Percentiles rank a stretch among this genome's conserved stretches.
These are phyloP conservation scores for Elephas maximus DNA, from an alignment of 2,113 vertebrate species.

Conservation along the genomic window DNA sequence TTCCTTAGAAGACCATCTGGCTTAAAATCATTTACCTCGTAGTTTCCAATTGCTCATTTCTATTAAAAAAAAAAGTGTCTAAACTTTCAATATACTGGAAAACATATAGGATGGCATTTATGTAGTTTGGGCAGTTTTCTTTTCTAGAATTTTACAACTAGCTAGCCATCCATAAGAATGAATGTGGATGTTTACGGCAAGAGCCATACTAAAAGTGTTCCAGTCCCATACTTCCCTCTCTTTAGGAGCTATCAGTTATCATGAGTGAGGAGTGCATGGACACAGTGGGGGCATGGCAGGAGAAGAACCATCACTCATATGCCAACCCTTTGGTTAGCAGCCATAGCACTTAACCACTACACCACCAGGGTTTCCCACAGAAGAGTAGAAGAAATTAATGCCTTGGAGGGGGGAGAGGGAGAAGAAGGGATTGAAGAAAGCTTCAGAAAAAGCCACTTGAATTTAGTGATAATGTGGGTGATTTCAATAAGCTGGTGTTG, in stretches of 20 bases:
- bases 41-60: slow-evolving; percentile 32
- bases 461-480: not conserved
- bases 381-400: not conserved
- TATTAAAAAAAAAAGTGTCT: not conserved
- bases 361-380: too few relatives aligned
- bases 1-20: slow-evolving; percentile 51
- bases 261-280: not conserved
- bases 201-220: not conserved
- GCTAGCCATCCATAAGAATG: not conserved
- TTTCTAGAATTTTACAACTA: slow-evolving; percentile 20
- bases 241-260: not conserved
- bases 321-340: too few relatives aligned
- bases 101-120: not conserved
- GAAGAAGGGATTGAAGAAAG: not conserved
- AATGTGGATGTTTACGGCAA: not conserved
- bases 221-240: not conserved
- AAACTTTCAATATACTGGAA: not conserved
- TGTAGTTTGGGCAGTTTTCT: not conserved
- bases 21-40: not conserved
- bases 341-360: too few relatives aligned
- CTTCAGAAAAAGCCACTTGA: slow-evolving; percentile 20
- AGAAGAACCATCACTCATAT: not conserved
- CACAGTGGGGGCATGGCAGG: not conserved
- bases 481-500: not conserved
- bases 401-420: not conserved